Evolutionary conservation across 2,888 invertebrate species (phyloP).

Genomic region (Cristatella mucedo): DNA sequence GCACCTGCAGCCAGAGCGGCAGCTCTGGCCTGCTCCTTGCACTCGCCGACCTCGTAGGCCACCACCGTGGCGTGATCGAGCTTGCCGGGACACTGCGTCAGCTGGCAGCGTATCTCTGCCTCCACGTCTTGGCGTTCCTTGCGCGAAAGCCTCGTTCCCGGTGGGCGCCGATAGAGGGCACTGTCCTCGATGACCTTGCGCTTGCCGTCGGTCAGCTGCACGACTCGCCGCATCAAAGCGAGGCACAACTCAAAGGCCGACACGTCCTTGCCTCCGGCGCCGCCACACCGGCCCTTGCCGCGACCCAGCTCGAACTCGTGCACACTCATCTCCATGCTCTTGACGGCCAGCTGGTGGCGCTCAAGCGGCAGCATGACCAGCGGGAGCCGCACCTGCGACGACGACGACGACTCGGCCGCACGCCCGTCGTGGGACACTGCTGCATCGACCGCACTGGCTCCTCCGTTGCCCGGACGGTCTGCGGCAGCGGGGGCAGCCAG

Average conservation of each 20-base stretch:
- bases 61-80: conserved; percentile 72
- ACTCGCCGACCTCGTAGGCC: conserved; percentile 52
- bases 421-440: conserved; percentile 7
- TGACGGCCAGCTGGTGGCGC: conserved; percentile 61
- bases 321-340: conserved; percentile 38
- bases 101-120: conserved; percentile 50
- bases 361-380: conserved; percentile 39
- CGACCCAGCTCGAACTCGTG: conserved; percentile 35
- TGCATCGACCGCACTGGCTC: conserved; percentile 4
- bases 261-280: conserved; percentile 30
- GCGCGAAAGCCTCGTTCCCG: conserved; percentile 20
- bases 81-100: conserved; percentile 65
- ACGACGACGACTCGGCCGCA: neutral
- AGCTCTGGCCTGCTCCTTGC: too few species aligned
- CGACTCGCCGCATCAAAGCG: conserved; percentile 33
- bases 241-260: conserved; percentile 36
- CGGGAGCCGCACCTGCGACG: conserved; percentile 16
- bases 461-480: conserved; percentile 6
- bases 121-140: conserved; percentile 30
- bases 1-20: too few species aligned
- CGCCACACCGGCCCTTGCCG: conserved; percentile 27
- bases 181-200: conserved; percentile 62
- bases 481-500: conserved; percentile 46
- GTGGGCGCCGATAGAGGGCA: conserved; percentile 22
- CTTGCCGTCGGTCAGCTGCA: conserved; percentile 57